Evolutionary conservation across 2,888 invertebrate species (phyloP).

Genomic region (Acanthoscelides obtectus): DNA sequence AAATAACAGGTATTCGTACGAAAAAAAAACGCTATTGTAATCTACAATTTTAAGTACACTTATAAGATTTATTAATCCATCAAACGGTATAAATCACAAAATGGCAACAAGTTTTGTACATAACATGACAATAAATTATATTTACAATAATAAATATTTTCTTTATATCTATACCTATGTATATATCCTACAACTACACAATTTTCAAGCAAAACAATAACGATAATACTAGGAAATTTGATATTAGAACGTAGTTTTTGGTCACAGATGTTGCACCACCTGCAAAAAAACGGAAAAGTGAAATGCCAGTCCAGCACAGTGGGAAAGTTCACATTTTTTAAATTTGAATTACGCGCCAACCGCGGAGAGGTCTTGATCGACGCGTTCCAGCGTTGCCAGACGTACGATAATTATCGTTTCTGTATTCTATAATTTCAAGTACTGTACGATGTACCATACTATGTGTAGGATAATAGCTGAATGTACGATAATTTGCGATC

Average conservation of each 20-base stretch:
- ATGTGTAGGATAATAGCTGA: too few species aligned
- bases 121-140: background rate
- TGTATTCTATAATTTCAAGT: too few species aligned
- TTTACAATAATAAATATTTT: background rate
- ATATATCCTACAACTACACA: background rate
- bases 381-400: too few species aligned
- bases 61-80: background rate
- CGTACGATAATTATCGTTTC: too few species aligned
- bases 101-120: background rate
- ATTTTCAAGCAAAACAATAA: background rate
- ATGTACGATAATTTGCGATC: too few species aligned
- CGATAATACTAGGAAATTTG: background rate
- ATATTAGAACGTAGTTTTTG: background rate
- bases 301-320: too few species aligned
- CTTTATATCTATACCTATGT: background rate
- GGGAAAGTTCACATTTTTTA: too few species aligned
- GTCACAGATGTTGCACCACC: background rate
- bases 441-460: too few species aligned
- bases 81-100: slow-evolving; percentile 1
- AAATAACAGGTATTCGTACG: too few species aligned
- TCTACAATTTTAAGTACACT: background rate
- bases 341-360: too few species aligned
- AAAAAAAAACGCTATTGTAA: too few species aligned
- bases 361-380: too few species aligned
- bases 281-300: background rate